These are phyloP conservation scores for Leuciscus waleckii DNA, from an alignment of 2,797 vertebrate species.

Conservation along the genomic window DNA sequence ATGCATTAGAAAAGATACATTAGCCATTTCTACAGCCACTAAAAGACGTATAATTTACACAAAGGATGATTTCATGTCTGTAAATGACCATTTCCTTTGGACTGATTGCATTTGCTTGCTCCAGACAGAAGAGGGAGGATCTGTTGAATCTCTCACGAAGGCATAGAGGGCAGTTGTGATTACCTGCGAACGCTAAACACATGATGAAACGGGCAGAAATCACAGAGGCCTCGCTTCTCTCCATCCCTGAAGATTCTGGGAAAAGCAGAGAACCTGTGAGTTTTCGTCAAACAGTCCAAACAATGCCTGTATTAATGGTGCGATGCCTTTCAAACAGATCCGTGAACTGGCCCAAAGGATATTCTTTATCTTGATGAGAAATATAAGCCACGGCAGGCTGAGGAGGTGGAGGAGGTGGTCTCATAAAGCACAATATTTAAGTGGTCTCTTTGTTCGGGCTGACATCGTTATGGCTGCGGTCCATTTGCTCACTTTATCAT, in stretches of 20 bases:
- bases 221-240: constrained; percentile 17
- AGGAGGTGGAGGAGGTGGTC: constrained; percentile 34
- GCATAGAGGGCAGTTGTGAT: constrained; percentile 63
- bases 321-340: constrained; percentile 3
- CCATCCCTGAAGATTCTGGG: constrained; percentile 47
- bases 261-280: constrained; percentile 18
- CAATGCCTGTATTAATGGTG: background rate
- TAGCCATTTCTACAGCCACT: constrained; percentile 35
- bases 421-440: constrained; percentile 48
- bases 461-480: constrained; percentile 43
- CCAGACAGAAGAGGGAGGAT: constrained; percentile 31
- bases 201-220: constrained; percentile 48
- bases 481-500: constrained; percentile 46
- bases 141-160: background rate
- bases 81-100: constrained; percentile 56
- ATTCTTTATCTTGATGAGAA: constrained; percentile 42
- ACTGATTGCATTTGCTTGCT: constrained; percentile 51
- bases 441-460: constrained; percentile 45
- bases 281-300: background rate
- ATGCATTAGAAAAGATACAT: constrained; percentile 35
- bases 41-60: constrained; percentile 41
- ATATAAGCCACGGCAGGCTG: constrained; percentile 23
- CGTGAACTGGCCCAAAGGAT: background rate
- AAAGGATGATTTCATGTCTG: constrained; percentile 52
- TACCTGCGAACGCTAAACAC: constrained; percentile 58